Conservation (phyloP, 2,113 vertebrate species). For the Struthidea cinerea region DNA sequence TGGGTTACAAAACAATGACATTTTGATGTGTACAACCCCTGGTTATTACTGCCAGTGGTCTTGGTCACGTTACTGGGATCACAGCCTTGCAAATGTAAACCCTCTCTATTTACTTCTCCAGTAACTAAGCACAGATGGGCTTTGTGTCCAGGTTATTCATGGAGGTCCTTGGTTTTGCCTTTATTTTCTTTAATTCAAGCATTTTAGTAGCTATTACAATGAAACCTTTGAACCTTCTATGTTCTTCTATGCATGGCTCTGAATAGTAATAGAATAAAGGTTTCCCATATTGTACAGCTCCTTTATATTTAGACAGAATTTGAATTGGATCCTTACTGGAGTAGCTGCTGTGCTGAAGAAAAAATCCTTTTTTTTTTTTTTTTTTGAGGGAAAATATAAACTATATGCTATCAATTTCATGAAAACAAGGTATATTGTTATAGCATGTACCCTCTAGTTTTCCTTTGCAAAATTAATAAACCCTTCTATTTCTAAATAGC, state of each 20-base stretch:
- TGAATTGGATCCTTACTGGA: neutral
- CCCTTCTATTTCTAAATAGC: neutral
- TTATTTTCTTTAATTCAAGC: neutral
- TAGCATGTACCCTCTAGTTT: neutral
- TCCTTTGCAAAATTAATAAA: neutral
- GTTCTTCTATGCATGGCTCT: neutral
- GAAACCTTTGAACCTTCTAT: constrained; percentile 4
- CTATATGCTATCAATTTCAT: neutral
- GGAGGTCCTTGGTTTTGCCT: neutral
- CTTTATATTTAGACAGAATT: neutral
- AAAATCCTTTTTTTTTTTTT: rapidly evolving
- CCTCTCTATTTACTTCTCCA: neutral
- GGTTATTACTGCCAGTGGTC: neutral
- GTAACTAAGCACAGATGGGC: constrained; percentile 18
- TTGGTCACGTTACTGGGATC: neutral
- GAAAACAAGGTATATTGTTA: neutral
- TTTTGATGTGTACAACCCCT: neutral
- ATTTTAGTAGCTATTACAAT: constrained; percentile 3
- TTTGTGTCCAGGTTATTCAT: constrained; percentile 7
- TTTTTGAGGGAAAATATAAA: neutral
- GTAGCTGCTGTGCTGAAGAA: neutral
- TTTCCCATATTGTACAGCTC: neutral
- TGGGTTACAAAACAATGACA: neutral
- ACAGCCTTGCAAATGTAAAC: neutral
- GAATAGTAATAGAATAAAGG: constrained; percentile 11